These are phyloP conservation scores for Theretra japonica DNA, from an alignment of 2,888 invertebrate species.

Conservation along the genomic window DNA sequence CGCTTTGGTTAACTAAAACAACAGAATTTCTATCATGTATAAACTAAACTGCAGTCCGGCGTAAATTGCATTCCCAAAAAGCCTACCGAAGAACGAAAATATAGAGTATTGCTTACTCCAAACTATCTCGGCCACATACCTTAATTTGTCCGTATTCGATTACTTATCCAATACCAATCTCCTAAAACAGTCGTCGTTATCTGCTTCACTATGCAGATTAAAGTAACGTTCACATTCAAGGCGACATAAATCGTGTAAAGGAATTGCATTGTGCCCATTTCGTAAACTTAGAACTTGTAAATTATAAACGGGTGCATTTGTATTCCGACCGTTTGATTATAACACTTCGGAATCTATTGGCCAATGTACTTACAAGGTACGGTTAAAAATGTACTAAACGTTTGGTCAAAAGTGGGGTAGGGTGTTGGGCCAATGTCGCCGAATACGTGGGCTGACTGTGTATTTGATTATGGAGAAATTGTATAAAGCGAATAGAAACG, in stretches of 20 bases:
- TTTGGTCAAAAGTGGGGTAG: slow-evolving; percentile 6
- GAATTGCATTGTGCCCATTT: slow-evolving; percentile 40
- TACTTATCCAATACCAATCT: slow-evolving; percentile 11
- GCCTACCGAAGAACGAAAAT: neutral
- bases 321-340: slow-evolving; percentile 39
- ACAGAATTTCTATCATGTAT: no score
- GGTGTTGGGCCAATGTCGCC: slow-evolving; percentile 9
- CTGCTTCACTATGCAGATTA: slow-evolving; percentile 29
- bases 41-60: no score
- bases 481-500: neutral
- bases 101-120: neutral
- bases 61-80: neutral
- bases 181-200: slow-evolving; percentile 25
- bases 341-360: slow-evolving; percentile 32
- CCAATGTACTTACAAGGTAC: slow-evolving; percentile 26
- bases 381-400: slow-evolving; percentile 7
- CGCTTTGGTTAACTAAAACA: no score
- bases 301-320: slow-evolving; percentile 46
- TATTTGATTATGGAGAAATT: neutral
- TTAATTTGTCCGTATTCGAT: slow-evolving; percentile 11
- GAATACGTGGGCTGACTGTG: neutral
- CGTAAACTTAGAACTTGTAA: slow-evolving; percentile 46
- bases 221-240: slow-evolving; percentile 30
- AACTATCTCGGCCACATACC: slow-evolving; percentile 12
- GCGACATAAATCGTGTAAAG: slow-evolving; percentile 30